Percentiles rank a stretch among this genome's conserved stretches.
phyloP scores from a whole-genome alignment of 2,113 vertebrate genomes.

The Pelmatolapia mariae region DNA sequence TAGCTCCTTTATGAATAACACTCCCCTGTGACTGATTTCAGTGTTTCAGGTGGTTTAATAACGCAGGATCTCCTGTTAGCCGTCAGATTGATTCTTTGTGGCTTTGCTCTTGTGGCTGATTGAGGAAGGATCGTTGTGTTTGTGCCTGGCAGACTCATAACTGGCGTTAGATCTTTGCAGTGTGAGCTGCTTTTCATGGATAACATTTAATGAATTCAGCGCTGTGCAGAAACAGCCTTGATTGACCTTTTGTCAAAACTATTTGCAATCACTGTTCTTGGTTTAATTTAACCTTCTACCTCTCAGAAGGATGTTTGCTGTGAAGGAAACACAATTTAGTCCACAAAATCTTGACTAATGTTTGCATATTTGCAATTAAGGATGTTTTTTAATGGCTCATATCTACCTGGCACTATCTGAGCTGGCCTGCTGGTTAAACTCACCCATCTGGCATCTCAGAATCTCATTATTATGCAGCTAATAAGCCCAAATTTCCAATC shows the following conservation, averaged over 20 bases:
- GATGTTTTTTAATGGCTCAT: not conserved
- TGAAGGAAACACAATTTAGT: not conserved
- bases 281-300: not conserved
- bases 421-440: not conserved
- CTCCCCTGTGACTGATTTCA: not conserved
- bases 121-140: not conserved
- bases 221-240: not conserved
- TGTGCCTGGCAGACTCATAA: not conserved
- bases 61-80: slow-evolving; percentile 11
- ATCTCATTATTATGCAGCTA: not conserved
- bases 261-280: not conserved
- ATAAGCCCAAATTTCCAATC: not conserved
- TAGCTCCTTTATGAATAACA: slow-evolving; percentile 11
- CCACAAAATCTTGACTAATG: not conserved
- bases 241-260: not conserved
- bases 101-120: not conserved
- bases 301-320: not conserved
- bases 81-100: slow-evolving; percentile 18
- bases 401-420: not conserved
- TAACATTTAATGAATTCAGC: not conserved
- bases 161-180: not conserved
- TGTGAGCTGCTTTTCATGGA: not conserved
- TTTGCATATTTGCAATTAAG: not conserved
- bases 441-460: not conserved
- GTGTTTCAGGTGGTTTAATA: slow-evolving; percentile 11